These are phyloP conservation scores for Electrophaes corylata DNA, from an alignment of 2,888 invertebrate genomes.

Conservation along the genomic window DNA sequence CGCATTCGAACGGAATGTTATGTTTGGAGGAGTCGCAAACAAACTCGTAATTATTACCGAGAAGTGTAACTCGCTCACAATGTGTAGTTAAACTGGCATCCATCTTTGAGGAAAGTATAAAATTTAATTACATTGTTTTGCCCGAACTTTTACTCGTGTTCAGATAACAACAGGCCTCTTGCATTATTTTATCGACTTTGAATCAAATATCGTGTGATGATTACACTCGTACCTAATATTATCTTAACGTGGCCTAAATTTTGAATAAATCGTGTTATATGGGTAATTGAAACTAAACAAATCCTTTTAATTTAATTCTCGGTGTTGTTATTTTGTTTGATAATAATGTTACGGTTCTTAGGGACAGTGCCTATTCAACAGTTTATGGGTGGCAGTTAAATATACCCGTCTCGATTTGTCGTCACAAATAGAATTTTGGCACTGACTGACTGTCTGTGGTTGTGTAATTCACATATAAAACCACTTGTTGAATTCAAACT, in stretches of 20 bases:
- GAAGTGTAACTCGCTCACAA: constrained; percentile 63
- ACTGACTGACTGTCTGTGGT: constrained; percentile 80
- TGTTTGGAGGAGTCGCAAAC: constrained; percentile 78
- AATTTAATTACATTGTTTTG: constrained; percentile 47
- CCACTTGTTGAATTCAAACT: constrained; percentile 75
- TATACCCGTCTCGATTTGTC: constrained; percentile 82
- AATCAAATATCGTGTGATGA: constrained; percentile 13
- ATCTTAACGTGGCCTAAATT: constrained; percentile 20
- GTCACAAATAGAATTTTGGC: constrained; percentile 84
- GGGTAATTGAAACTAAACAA: too few species aligned
- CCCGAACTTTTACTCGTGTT: constrained; percentile 26
- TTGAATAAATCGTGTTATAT: neutral
- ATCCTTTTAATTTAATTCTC: too few species aligned
- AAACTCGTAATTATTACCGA: constrained; percentile 65
- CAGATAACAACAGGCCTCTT: constrained; percentile 11
- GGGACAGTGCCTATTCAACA: constrained; percentile 73
- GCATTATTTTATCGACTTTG: neutral
- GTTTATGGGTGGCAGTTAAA: constrained; percentile 83
- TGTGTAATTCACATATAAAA: constrained; percentile 81
- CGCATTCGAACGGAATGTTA: constrained; percentile 72
- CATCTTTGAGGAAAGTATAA: constrained; percentile 53
- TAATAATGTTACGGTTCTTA: constrained; percentile 59
- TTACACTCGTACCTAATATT: constrained; percentile 12
- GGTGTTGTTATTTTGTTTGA: constrained; percentile 49
- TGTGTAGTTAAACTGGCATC: constrained; percentile 57